phyloP scores from a whole-genome alignment of 1,140 invertebrate genomes.

The Acyrthosiphon pisum region DNA sequence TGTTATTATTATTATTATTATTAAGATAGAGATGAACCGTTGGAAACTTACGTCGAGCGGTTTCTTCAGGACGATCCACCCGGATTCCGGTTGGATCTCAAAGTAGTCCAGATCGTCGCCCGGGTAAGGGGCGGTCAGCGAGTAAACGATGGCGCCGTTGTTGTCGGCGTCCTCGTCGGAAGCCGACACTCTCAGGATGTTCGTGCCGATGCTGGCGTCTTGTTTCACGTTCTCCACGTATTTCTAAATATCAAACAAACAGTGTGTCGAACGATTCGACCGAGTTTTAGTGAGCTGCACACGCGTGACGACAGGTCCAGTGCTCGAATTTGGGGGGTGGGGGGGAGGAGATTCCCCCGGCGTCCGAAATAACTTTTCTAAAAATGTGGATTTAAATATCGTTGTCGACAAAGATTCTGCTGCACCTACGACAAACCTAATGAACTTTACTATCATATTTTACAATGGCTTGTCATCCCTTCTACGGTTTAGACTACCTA shows the following conservation, averaged over 20 bases:
- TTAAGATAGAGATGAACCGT: too few species aligned
- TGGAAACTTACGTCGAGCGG: constrained; percentile 88
- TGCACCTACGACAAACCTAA: too few species aligned
- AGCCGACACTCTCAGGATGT: constrained; percentile 90
- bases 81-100: constrained; percentile 93
- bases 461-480: too few species aligned
- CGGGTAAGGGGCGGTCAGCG: constrained; percentile 84
- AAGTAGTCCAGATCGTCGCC: constrained; percentile 90
- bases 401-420: too few species aligned
- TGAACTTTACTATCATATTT: too few species aligned
- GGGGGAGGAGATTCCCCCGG: too few species aligned
- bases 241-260: constrained; percentile 71
- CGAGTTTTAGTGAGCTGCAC: background rate
- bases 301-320: too few species aligned
- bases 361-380: too few species aligned
- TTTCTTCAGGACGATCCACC: constrained; percentile 94
- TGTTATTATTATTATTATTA: too few species aligned
- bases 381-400: too few species aligned
- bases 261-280: background rate
- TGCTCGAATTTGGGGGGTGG: too few species aligned
- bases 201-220: constrained; percentile 93
- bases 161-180: constrained; percentile 96
- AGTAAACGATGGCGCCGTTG: constrained; percentile 93
- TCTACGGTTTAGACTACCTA: too few species aligned
- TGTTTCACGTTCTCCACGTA: constrained; percentile 96